A percentile compares a stretch with the other conserved stretches of the same genome.
Evolutionary conservation across 2,113 vertebrate species (phyloP).

Genomic region (Machaerirhynchus nigripectus): DNA sequence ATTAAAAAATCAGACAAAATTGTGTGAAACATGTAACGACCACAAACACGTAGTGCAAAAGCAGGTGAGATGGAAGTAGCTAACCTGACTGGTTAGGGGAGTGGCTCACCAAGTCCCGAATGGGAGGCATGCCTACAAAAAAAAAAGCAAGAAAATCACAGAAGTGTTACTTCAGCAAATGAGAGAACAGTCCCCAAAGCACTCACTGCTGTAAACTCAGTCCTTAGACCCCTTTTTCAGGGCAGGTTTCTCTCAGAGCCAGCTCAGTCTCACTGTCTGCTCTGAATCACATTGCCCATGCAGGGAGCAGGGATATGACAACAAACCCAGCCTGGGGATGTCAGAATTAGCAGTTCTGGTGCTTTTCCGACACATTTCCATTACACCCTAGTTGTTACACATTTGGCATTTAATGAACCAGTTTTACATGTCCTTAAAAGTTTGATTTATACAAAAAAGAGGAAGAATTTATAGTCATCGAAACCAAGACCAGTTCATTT

Average conservation of each 20-base stretch:
- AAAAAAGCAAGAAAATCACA: constrained; percentile 60
- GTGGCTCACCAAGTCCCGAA: constrained; percentile 96
- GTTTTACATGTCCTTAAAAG: not conserved
- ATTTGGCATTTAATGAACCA: not conserved
- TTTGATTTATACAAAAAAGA: not conserved
- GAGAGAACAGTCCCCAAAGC: not conserved
- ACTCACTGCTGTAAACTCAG: not conserved
- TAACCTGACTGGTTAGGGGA: constrained; percentile 95
- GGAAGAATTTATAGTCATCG: not conserved
- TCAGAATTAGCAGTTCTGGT: not conserved
- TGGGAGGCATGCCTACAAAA: constrained; percentile 91
- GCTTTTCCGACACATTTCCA: not conserved
- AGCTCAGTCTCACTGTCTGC: not conserved
- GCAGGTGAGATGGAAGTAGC: constrained; percentile 48
- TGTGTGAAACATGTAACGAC: not conserved
- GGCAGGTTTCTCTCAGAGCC: not conserved
- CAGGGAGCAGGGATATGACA: not conserved
- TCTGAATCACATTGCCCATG: not conserved
- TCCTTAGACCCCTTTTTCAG: not conserved
- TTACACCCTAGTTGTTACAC: not conserved
- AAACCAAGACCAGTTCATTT: not conserved
- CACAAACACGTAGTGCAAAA: not conserved
- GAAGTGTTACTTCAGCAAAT: not conserved
- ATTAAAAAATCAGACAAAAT: not conserved
- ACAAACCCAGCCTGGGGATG: not conserved